These are phyloP conservation scores for Thera britannica DNA, from an alignment of 2,888 invertebrate species.

Conservation along the genomic window DNA sequence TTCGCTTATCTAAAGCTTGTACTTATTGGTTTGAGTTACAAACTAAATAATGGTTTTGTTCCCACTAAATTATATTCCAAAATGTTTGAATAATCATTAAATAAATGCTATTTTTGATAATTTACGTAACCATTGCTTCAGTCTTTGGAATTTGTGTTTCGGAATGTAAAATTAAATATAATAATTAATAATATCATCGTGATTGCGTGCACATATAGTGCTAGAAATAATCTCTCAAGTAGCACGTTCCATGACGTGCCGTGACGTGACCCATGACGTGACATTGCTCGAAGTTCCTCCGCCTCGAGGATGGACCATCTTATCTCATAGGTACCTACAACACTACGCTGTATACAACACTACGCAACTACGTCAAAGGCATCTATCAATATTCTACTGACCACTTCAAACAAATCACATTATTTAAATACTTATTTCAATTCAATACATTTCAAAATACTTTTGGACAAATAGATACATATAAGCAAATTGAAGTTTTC, in stretches of 20 bases:
- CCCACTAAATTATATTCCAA: slow-evolving; percentile 9
- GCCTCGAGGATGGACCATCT: no score
- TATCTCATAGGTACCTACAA: no score
- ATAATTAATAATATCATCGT: slow-evolving; percentile 20
- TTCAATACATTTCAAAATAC: no score
- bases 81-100: slow-evolving; percentile 20
- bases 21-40: slow-evolving; percentile 42
- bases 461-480: no score
- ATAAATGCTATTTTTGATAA: slow-evolving; percentile 40
- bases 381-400: not conserved
- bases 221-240: slow-evolving; percentile 24
- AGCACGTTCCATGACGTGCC: slow-evolving; percentile 20
- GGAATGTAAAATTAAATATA: slow-evolving; percentile 44
- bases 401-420: not conserved
- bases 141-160: slow-evolving; percentile 61
- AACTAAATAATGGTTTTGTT: not conserved
- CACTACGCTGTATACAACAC: not conserved
- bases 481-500: not conserved
- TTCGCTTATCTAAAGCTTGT: slow-evolving; percentile 56
- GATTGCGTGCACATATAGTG: slow-evolving; percentile 18
- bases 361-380: not conserved
- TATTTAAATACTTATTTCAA: not conserved
- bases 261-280: slow-evolving; percentile 6
- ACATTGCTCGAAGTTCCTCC: no score
- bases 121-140: slow-evolving; percentile 48